Percentiles rank a stretch among this genome's conserved stretches.
These are phyloP conservation scores for Macrostomum lignano DNA, from an alignment of 1,140 invertebrate genomes.

Conservation along the genomic window DNA sequence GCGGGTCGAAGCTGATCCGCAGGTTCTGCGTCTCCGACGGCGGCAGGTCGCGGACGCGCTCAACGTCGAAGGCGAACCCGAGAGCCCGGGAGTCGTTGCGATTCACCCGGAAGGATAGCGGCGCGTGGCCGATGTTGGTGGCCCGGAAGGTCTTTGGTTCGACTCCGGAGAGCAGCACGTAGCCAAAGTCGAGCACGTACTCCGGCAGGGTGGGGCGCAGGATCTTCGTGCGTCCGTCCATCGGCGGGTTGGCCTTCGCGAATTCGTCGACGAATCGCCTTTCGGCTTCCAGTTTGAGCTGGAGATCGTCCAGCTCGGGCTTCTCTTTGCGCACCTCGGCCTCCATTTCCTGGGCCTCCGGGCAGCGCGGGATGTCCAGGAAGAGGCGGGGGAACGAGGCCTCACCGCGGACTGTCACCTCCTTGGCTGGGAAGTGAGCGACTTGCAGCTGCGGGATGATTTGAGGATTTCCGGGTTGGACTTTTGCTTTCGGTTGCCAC, in stretches of 20 bases:
- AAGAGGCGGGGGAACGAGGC: too few relatives aligned
- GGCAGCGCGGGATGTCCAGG: too few relatives aligned
- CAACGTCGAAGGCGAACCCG: slow-evolving; percentile 23
- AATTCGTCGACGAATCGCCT: not conserved
- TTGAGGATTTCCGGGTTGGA: too few relatives aligned
- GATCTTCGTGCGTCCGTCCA: not conserved
- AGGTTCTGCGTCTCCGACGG: slow-evolving; percentile 24
- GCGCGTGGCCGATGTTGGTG: slow-evolving; percentile 22
- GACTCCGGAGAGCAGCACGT: slow-evolving; percentile 24
- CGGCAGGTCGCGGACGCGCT: slow-evolving; percentile 20
- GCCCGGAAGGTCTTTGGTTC: slow-evolving; percentile 19
- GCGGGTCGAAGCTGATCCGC: slow-evolving; percentile 26
- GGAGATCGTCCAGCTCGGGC: not conserved
- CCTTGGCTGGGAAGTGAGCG: too few relatives aligned
- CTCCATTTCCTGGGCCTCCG: too few relatives aligned
- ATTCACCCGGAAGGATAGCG: slow-evolving; percentile 21
- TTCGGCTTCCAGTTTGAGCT: slow-evolving; percentile 1
- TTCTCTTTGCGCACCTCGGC: too few relatives aligned
- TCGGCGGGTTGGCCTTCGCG: not conserved
- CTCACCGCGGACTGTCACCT: too few relatives aligned
- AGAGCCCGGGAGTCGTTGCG: slow-evolving; percentile 12
- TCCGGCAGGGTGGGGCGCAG: slow-evolving; percentile 19
- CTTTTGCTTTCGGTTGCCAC: too few relatives aligned
- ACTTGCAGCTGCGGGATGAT: too few relatives aligned
- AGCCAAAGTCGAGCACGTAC: slow-evolving; percentile 26